Evolutionary conservation across 2,888 invertebrate species (phyloP), one percentile per base, ranked within the genome.

Genomic region (Metellina segmentata): DNA sequence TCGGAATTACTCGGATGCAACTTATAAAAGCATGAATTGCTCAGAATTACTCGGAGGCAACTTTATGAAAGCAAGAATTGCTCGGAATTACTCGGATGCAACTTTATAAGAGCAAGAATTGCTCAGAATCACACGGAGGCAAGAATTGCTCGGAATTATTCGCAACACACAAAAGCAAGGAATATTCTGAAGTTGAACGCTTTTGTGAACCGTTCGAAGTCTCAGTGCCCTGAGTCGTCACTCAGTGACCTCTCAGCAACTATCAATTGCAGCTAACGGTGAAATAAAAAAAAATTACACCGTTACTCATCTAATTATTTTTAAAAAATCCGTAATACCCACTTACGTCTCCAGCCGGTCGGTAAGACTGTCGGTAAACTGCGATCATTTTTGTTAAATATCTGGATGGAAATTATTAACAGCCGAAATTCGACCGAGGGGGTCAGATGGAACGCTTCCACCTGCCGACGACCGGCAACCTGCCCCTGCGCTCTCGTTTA

Each of bases 391-490:
- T 79, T 75, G 20, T 34, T 75, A 85, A n/a, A 53, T 72, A 75
- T 74, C 69, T 79, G 52, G 52, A 71, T 71, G 87, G 69, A 78
- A 86, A 86, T 86, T 78, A 86, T 69, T 86, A 86, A 4, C 77
- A 20, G 51, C 7, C 11, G 53, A n/a, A 49, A n/a, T 16, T 16
- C 79, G 53, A 61, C 49, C 70, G 16, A 19, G 78, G 16, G 69
- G 77, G 81, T 90, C 90, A 90, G 90, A 90, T 90, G 90, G 16
- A 81, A 86, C 72, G 61, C 48, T 86, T 85, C 51, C 90, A 90
- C 90, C 90, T 90, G 90, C 90, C 51, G 53, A 16, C 53, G 9
- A 7, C 61, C 61, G 11, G 48, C 86, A 90, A 86, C 90, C 90
- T 86, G 90, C 90, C 51, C 48, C 79, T 13, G 9, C 11, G 78